These are phyloP conservation scores for Pycnonotus jocosus DNA, from an alignment of 2,113 vertebrate species.

Conservation along the genomic window DNA sequence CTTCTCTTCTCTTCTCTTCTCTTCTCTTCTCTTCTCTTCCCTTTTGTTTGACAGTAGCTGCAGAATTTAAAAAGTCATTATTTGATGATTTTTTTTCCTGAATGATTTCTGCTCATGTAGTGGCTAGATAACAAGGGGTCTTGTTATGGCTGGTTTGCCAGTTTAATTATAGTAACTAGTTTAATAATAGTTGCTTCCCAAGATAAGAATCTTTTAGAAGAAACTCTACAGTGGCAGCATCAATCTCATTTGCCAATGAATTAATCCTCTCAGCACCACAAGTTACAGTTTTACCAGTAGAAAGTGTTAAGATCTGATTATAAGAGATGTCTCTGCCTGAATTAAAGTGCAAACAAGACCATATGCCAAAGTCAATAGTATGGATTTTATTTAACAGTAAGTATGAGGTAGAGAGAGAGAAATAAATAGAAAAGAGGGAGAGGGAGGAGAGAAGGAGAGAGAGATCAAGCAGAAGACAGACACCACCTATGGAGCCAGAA, in stretches of 20 bases:
- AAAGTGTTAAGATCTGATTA: neutral
- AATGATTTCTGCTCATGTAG: neutral
- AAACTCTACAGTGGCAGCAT: neutral
- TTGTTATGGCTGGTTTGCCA: neutral
- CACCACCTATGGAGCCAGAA: rapidly evolving
- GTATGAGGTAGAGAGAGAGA: neutral
- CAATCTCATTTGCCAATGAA: neutral
- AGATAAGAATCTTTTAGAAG: neutral
- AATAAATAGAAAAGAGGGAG: neutral
- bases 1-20: too few relatives aligned
- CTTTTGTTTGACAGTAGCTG: neutral
- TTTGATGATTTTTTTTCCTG: neutral
- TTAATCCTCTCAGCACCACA: neutral
- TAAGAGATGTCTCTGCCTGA: neutral
- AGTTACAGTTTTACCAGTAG: neutral
- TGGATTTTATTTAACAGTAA: neutral
- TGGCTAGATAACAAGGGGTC: neutral
- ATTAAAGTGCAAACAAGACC: neutral
- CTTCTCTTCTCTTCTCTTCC: neutral
- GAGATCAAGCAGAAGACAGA: neutral
- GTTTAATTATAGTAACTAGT: neutral
- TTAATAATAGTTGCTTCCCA: neutral
- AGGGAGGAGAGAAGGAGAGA: neutral
- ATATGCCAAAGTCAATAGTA: neutral
- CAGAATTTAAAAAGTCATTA: neutral